A percentile compares a stretch with the other conserved stretches of the same genome.
phyloP scores from a whole-genome alignment of 2,797 vertebrate genomes.

The Danionella dracula region DNA sequence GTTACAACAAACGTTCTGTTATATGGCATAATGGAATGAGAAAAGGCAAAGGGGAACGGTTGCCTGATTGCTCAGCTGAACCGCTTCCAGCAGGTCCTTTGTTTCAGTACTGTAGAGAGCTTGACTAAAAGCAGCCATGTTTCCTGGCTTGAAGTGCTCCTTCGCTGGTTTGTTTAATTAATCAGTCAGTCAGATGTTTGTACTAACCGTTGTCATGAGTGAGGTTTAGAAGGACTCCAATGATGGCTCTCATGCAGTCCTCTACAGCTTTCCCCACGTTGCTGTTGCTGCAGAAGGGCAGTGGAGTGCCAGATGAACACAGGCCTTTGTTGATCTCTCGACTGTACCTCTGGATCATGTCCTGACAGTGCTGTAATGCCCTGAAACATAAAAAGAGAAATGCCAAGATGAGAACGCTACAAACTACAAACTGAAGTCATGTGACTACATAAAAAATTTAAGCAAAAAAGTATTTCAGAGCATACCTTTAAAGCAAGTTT shows the following conservation, averaged over 20 bases:
- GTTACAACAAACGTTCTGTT: not conserved
- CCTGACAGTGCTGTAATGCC: slow-evolving; percentile 87
- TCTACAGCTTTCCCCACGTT: slow-evolving; percentile 95
- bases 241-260: slow-evolving; percentile 94
- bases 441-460: too few relatives aligned
- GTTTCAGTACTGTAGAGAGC: not conserved
- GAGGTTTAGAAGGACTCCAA: slow-evolving; percentile 94
- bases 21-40: slow-evolving; percentile 9
- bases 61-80: too few relatives aligned
- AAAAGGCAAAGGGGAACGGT: not conserved
- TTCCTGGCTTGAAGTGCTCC: not conserved
- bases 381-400: too few relatives aligned
- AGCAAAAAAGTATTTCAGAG: too few relatives aligned
- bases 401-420: not conserved
- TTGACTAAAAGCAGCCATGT: not conserved
- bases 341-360: slow-evolving; percentile 90
- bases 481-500: too few relatives aligned
- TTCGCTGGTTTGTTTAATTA: too few relatives aligned
- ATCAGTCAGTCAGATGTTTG: too few relatives aligned
- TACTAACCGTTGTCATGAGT: slow-evolving; percentile 92
- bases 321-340: too few relatives aligned
- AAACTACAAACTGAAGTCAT: too few relatives aligned
- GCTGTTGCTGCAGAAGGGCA: slow-evolving; percentile 81
- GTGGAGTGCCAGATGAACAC: slow-evolving; percentile 70
- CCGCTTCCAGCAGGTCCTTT: too few relatives aligned